These are phyloP conservation scores for Mythimna loreyi DNA, from an alignment of 2,888 invertebrate genomes.

Conservation along the genomic window DNA sequence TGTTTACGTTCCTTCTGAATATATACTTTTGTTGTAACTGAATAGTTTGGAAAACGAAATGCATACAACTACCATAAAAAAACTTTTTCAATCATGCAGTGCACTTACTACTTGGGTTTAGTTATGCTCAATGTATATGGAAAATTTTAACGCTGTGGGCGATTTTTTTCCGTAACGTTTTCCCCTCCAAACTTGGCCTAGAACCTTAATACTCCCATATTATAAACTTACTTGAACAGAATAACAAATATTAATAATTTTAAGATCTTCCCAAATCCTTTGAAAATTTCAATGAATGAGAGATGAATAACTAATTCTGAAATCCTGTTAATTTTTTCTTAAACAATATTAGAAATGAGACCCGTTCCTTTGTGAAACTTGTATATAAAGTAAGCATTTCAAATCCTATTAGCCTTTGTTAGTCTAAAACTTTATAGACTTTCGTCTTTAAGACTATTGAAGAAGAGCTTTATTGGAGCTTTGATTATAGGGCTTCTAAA, in stretches of 20 bases:
- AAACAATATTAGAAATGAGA: constrained; percentile 37
- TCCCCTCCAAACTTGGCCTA: too few relatives aligned
- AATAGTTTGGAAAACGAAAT: too few relatives aligned
- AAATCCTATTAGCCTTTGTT: constrained; percentile 56
- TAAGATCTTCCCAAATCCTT: constrained; percentile 6
- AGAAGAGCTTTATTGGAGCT: constrained; percentile 44
- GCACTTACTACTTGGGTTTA: too few relatives aligned
- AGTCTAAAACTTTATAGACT: constrained; percentile 49
- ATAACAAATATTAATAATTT: background rate
- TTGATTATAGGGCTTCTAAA: constrained; percentile 41
- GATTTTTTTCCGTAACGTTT: too few relatives aligned
- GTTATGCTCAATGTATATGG: too few relatives aligned
- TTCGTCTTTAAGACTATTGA: constrained; percentile 20
- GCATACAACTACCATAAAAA: too few relatives aligned
- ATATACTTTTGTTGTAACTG: too few relatives aligned
- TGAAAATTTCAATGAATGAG: constrained; percentile 13
- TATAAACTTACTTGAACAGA: background rate
- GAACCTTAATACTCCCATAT: too few relatives aligned
- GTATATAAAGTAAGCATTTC: constrained; percentile 51
- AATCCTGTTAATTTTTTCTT: constrained; percentile 29
- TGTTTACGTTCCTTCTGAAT: too few relatives aligned
- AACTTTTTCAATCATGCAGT: too few relatives aligned
- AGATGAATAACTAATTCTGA: constrained; percentile 14
- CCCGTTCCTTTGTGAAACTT: constrained; percentile 46
- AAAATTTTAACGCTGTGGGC: too few relatives aligned